Evolutionary conservation across 1,140 invertebrate genomes (phyloP), one percentile per base, ranked within the genome.

Genomic region (Holotrichia oblita): DNA sequence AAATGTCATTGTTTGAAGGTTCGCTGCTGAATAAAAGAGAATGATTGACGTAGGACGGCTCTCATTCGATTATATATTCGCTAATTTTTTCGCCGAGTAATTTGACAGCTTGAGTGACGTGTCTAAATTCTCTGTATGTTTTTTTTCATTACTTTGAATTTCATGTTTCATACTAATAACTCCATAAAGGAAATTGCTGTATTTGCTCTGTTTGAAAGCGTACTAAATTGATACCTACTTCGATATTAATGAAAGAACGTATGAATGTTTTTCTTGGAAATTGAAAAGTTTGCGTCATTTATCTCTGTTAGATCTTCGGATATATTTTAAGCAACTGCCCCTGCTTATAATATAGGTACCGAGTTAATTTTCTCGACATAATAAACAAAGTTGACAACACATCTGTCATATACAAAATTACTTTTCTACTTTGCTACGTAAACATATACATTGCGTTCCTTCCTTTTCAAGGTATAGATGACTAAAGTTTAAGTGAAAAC

Each of bases 31-130:
- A 64, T 48, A 64, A n/a, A n/a, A 64, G 6, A 64, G 17, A 20
- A 24, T 64, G 61, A 64, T 64, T 64, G 61, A 64, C 61, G 61
- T 64, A 20, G 20, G 61, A 64, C 20, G 9, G 17, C n/a, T 2
- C 24, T 64, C n/a, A 20, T 22, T 64, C 61, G 22, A 24, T 64
- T 64, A 61, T 4, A 20, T 27, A 20, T 64, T 17, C 22, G 12
- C 22, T 64, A 64, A 64, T 64, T 64, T 64, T 22, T 64, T 20
- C 61, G 17, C 3, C 3, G 17, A 12, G 61, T 64, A 64, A 64
- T 64, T 64, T 64, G 61, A 64, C 61, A 64, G 61, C 9, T 64
- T 64, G 61, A 64, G 61, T 64, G 61, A 64, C 61, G 17, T 12
- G 61, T 20, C 17, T 22, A 9, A 4, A 27, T 14, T 64, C 9